Conservation (phyloP, 1,140 invertebrate genomes). For the Pachyrhynchus sulphureomaculatus region DNA sequence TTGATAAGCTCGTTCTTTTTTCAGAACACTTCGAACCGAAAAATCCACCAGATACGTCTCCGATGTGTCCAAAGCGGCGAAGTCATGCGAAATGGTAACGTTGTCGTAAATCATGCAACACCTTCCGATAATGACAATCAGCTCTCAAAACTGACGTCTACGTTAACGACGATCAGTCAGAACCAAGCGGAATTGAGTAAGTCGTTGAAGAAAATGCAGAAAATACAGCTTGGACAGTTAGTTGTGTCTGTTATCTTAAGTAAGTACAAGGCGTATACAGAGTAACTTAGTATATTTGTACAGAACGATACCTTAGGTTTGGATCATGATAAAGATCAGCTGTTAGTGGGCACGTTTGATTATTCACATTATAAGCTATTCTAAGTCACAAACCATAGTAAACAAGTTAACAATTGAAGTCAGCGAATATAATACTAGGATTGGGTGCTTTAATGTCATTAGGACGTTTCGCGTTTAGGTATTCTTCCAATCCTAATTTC, state of each 20-base stretch:
- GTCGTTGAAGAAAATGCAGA: slow-evolving; percentile 1
- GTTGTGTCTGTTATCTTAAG: slow-evolving; percentile 5
- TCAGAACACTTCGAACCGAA: slow-evolving; percentile 43
- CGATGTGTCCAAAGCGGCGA: slow-evolving; percentile 51
- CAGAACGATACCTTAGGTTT: too few relatives aligned
- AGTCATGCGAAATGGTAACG: slow-evolving; percentile 39
- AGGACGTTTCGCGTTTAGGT: too few relatives aligned
- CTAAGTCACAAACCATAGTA: too few relatives aligned
- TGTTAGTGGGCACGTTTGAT: too few relatives aligned
- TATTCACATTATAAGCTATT: too few relatives aligned
- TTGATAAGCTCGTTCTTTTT: too few relatives aligned
- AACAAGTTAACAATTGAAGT: too few relatives aligned
- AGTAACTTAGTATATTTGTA: too few relatives aligned
- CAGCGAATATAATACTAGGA: too few relatives aligned
- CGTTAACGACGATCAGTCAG: slow-evolving; percentile 9
- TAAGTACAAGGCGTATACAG: neutral
- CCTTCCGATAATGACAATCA: neutral
- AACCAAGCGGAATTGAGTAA: neutral
- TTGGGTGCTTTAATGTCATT: too few relatives aligned
- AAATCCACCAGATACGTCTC: slow-evolving; percentile 54
- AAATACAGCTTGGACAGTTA: slow-evolving; percentile 5
- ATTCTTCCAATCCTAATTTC: too few relatives aligned
- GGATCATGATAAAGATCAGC: too few relatives aligned
- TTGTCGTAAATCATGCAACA: neutral
- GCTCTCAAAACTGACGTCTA: slow-evolving; percentile 2